A percentile compares a stretch with the other conserved stretches of the same genome.
Conservation (phyloP, 2,888 invertebrate genomes). For the Dryococelus australis region DNA sequence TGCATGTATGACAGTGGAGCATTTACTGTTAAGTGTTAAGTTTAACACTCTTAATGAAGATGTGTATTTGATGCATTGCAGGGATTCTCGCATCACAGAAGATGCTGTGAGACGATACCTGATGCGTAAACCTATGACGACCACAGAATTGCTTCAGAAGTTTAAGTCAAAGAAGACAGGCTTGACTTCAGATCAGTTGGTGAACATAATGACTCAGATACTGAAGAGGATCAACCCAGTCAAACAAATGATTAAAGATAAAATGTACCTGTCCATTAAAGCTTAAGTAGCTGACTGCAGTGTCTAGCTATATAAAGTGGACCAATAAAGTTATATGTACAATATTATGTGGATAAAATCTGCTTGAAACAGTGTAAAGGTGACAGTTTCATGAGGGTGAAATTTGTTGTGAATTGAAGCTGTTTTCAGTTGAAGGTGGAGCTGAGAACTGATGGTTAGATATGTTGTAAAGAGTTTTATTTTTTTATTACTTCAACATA, state of each 20-base stretch:
- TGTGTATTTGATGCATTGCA: conserved; percentile 53
- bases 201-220: conserved; percentile 93
- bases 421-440: neutral
- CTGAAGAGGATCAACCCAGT: conserved; percentile 94
- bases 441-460: neutral
- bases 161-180: conserved; percentile 95
- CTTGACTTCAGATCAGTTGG: conserved; percentile 87
- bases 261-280: conserved; percentile 88
- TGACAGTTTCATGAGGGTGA: neutral
- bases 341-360: neutral
- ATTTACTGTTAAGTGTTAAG: too few species aligned
- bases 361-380: neutral
- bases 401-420: neutral
- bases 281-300: neutral
- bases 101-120: conserved; percentile 94
- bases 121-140: conserved; percentile 96
- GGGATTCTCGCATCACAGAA: conserved; percentile 90
- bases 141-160: conserved; percentile 93
- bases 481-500: neutral
- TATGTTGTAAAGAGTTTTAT: neutral
- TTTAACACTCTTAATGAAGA: too few species aligned
- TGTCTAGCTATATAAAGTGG: neutral
- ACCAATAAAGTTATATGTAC: neutral
- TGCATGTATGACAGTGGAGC: too few species aligned
- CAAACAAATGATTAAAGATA: conserved; percentile 89